These are phyloP conservation scores for Paramuricea clavata DNA, from an alignment of 92 coral and sea anemone genomes.

Conservation along the genomic window DNA sequence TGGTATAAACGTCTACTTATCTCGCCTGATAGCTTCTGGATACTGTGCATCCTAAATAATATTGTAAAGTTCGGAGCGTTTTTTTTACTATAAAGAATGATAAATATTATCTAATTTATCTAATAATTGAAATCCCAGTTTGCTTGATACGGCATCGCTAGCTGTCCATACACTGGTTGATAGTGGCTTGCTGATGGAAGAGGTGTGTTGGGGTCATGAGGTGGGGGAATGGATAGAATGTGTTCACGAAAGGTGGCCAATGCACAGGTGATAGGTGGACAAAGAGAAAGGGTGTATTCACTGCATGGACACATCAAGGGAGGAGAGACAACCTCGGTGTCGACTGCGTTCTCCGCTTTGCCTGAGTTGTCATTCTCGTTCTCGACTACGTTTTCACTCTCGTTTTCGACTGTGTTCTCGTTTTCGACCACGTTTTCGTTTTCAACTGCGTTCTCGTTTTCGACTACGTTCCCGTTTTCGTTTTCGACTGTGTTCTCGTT, in stretches of 20 bases:
- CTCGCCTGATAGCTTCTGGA: conserved; percentile 1
- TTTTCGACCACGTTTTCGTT: too few species aligned
- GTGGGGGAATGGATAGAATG: conserved; percentile 2
- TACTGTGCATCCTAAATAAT: not conserved
- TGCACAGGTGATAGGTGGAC: not conserved
- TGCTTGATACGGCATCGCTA: not conserved
- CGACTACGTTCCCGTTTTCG: too few species aligned
- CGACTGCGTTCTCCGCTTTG: too few species aligned
- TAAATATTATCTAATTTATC: not conserved
- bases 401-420: too few species aligned
- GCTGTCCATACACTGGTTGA: not conserved
- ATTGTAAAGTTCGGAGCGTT: not conserved
- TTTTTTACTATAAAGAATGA: not conserved
- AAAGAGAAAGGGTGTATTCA: not conserved
- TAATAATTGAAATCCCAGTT: not conserved
- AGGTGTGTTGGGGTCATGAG: not conserved
- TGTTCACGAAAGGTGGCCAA: conserved; percentile 12
- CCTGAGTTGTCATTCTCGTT: not conserved
- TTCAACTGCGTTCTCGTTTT: too few species aligned
- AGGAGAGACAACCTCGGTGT: not conserved
- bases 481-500: too few species aligned
- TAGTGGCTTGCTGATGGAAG: not conserved
- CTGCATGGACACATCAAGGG: not conserved
- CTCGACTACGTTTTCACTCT: too few species aligned
- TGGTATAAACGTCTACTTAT: conserved; percentile 7